phyloP scores from a whole-genome alignment of 1,140 invertebrate species.

The Sycophila sp. region DNA sequence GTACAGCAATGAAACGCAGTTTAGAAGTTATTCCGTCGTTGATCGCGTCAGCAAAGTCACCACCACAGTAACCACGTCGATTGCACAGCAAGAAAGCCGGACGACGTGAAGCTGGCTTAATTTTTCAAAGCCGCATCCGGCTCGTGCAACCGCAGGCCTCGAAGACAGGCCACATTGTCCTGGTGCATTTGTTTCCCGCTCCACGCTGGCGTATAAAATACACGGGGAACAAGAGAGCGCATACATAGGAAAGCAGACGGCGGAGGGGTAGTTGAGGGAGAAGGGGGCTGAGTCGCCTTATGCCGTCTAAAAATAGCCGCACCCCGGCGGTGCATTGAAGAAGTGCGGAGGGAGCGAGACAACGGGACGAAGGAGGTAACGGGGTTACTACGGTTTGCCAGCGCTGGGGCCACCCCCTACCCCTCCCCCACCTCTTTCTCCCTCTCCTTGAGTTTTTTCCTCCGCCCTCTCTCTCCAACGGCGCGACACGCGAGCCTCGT shows the following conservation, averaged over 20 bases:
- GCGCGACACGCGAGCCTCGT: no score
- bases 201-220: neutral
- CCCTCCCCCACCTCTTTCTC: neutral
- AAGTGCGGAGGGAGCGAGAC: conserved; percentile 35
- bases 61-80: no score
- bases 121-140: no score
- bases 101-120: no score
- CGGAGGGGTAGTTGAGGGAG: neutral
- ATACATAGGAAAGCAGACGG: neutral
- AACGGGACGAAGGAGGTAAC: conserved; percentile 50
- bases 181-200: no score
- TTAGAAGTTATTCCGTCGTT: no score
- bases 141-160: no score
- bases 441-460: neutral
- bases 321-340: conserved; percentile 43
- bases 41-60: no score
- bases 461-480: neutral
- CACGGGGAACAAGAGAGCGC: neutral
- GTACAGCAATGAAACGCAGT: no score
- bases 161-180: no score
- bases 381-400: conserved; percentile 48
- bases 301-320: conserved; percentile 57
- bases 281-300: neutral
- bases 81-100: no score
- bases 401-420: neutral